Evolutionary conservation across 2,797 vertebrate species (phyloP).

Genomic region (Pangasius krempfi): DNA sequence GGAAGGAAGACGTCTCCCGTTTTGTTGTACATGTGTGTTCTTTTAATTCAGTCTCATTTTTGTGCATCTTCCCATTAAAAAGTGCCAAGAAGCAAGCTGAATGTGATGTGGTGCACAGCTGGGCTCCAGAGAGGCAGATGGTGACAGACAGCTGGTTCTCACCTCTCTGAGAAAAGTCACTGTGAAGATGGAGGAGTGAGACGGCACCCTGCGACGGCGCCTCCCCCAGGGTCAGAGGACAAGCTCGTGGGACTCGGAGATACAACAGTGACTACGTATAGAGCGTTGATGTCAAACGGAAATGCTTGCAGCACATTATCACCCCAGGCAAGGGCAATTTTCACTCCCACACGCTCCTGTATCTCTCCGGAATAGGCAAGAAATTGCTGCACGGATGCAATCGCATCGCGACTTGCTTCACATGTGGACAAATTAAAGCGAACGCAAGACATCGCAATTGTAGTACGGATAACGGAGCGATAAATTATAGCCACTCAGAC

Average conservation of each 20-base stretch:
- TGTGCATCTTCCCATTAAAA: constrained; percentile 53
- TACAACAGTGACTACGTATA: constrained; percentile 41
- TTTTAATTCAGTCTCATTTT: constrained; percentile 21
- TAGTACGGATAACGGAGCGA: background rate
- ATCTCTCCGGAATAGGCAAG: constrained; percentile 50
- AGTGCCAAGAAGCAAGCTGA: constrained; percentile 56
- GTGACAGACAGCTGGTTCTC: constrained; percentile 64
- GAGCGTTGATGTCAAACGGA: constrained; percentile 52
- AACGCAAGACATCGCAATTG: too few relatives aligned
- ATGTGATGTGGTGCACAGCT: constrained; percentile 53
- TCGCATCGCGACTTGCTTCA: background rate
- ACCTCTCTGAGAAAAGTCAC: constrained; percentile 53
- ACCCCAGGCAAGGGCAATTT: constrained; percentile 58
- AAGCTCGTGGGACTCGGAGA: constrained; percentile 38
- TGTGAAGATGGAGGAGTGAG: constrained; percentile 44
- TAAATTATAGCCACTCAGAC: background rate
- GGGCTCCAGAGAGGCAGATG: constrained; percentile 50
- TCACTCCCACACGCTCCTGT: constrained; percentile 49
- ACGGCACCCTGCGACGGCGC: constrained; percentile 27
- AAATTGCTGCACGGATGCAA: constrained; percentile 29
- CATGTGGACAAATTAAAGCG: background rate
- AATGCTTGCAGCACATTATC: constrained; percentile 60
- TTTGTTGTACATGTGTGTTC: background rate
- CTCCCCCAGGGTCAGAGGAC: constrained; percentile 46
- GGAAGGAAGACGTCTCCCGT: constrained; percentile 9